phyloP scores from a whole-genome alignment of 2,113 vertebrate genomes.

The Alethe diademata region DNA sequence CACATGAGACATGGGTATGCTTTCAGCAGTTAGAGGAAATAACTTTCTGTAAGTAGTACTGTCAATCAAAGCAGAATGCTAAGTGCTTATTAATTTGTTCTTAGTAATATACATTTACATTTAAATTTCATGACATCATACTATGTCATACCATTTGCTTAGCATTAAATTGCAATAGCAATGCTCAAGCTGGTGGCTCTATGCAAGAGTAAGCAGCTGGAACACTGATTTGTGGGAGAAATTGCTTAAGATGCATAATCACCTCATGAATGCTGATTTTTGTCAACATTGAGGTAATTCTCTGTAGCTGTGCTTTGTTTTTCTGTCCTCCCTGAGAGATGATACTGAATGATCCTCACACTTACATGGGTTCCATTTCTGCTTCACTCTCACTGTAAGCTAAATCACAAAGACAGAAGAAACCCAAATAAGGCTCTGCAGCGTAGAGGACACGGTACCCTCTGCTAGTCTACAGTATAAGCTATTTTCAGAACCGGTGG shows the following conservation, averaged over 20 bases:
- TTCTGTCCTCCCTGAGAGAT: not conserved
- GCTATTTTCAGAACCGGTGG: not conserved
- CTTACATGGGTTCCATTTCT: not conserved
- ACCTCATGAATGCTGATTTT: not conserved
- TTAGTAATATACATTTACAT: not conserved
- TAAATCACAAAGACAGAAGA: not conserved
- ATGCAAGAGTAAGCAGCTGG: not conserved
- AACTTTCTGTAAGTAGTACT: not conserved
- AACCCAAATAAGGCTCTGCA: not conserved
- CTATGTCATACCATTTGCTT: not conserved
- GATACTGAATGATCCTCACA: not conserved
- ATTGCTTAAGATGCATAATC: not conserved
- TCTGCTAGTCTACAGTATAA: not conserved
- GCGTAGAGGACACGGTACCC: not conserved
- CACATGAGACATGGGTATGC: not conserved
- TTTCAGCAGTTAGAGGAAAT: not conserved
- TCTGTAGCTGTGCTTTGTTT: not conserved
- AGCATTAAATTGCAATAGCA: not conserved
- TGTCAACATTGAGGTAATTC: not conserved
- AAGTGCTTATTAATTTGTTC: not conserved
- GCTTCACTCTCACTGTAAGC: not conserved
- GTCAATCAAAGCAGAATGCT: not conserved
- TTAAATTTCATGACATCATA: not conserved
- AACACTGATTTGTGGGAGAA: not conserved
- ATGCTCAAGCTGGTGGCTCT: not conserved